Evolutionary conservation across 2,888 invertebrate species (phyloP).

Genomic region (Drosophila antonietae): DNA sequence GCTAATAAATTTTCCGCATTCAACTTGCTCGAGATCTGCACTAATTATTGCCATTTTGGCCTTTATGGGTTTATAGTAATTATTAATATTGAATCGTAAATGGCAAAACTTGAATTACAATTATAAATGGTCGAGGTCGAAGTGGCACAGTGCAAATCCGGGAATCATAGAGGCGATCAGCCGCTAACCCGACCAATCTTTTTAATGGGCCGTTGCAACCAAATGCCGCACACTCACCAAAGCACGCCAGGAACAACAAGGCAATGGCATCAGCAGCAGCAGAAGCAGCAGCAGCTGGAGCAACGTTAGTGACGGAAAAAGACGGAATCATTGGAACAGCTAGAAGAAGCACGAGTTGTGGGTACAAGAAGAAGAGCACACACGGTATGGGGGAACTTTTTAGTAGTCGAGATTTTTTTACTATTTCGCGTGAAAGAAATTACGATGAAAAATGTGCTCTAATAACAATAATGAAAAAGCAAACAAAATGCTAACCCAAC

Average conservation of each 20-base stretch:
- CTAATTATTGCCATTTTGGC: constrained; percentile 37
- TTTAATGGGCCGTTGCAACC: constrained; percentile 68
- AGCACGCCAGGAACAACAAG: constrained; percentile 44
- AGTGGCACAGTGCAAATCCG: constrained; percentile 35
- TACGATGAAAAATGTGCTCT: constrained; percentile 77
- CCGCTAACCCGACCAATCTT: constrained; percentile 58
- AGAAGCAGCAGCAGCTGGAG: neutral
- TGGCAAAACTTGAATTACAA: constrained; percentile 43
- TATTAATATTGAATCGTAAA: constrained; percentile 43
- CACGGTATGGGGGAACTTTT: constrained; percentile 51
- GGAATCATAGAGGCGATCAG: constrained; percentile 58
- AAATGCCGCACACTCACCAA: constrained; percentile 69
- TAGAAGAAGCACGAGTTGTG: neutral
- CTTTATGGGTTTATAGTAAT: constrained; percentile 26
- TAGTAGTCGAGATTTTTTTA: constrained; percentile 71
- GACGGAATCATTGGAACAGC: neutral
- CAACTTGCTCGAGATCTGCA: constrained; percentile 42
- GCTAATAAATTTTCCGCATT: constrained; percentile 48
- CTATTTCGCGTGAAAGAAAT: constrained; percentile 76
- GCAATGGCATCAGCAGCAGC: constrained; percentile 12
- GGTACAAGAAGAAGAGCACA: neutral
- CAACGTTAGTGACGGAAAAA: neutral
- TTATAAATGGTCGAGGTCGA: constrained; percentile 49
- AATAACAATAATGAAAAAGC: constrained; percentile 76
- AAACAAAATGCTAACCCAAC: constrained; percentile 60